Base-by-base conservation (phyloP, 2,113 vertebrate species). In the Cairina moschata region DNA sequence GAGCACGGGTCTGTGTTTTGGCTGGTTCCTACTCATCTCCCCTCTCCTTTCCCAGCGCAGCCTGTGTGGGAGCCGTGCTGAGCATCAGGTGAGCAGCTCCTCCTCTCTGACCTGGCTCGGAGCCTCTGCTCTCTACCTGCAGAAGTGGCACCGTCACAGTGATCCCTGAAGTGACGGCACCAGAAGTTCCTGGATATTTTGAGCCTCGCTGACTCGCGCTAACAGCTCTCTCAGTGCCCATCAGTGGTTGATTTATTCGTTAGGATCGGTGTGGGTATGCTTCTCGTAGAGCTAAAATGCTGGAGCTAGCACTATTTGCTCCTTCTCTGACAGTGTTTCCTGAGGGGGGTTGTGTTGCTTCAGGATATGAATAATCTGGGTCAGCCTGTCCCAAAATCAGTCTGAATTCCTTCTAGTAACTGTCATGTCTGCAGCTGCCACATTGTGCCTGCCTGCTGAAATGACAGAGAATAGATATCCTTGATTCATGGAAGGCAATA, bases 361-460 rank as follows among this genome's bases (percentile, higher is more conserved):
- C 42, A 60, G 46, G 79, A 48, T 55, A 69, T 50, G 88, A 86
- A 83, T 81, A 86, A 86, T 90, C 40, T 50, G 85, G 90, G 76
- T 90, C 91, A 95, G 52, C 1, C 40, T 1, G 34, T 68, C 83
- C 83, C 76, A 14, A 88, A 29, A 60, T 63, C 52, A 22, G 65
- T 56, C 79, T 78, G 93, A 86, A 91, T 94, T 95, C 90, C 68
- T 96, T 75, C 76, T 82, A 77, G 85, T 5, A 36, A 86, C 76
- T 85, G 90, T 94, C 91, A 85, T 1, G 7, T 91, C 83, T 93
- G 13, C 85, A 77, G 90, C 79, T 86, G 67, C 52, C 8, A 29
- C 3, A 5, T 42, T 42, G 62, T 69, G 89, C 90, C 63, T 76
- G 59, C 21, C 31, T 77, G 90, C 40, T 83, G 90, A 67, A 68